Base-by-base conservation (phyloP, 2,888 invertebrate genomes). In the Corbicula japonica region DNA sequence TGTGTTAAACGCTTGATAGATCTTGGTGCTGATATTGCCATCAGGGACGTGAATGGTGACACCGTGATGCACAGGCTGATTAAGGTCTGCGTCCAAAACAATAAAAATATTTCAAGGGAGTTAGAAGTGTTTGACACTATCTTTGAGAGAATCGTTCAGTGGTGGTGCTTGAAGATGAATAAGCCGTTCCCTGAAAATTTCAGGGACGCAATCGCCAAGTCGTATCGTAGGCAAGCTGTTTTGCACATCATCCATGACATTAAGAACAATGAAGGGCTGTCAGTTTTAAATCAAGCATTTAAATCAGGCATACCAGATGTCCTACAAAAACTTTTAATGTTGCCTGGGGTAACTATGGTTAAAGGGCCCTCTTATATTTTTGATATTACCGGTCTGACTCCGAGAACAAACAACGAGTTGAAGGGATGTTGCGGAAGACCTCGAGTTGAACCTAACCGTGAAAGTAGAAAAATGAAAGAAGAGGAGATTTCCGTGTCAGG, bases 21-120 rank as follows among this genome's bases (percentile, higher is more conserved):
- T 12, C 78, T 80, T 23, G 91, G 90, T 34, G 88, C 90, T 8
- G 90, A 91, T 69, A 81, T 91, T 26, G 58, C 86, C 0, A 26
- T 84, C 4, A 78, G 80, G 62, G 87, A 90, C 60, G 41, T 75
- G 3, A 63, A 87, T 1, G 92, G 91, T 1, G 86, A 91, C 77
- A 89, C 91, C 12, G 86, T 88, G 10, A 79, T 92, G 1, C 92
- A 92, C 69, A 71, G 76, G 15, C 70, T 91, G 35, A 85, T 86
- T 8, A 63, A 80, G 32, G 72, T 87, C 23, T 84, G 86, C 0
- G 85, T 84, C 0, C 54, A 69, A 6, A 81, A 88, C 23, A 76
- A 76, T 10, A 63, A 61, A 4, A 81, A 84, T 35, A 74, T 61
- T 21, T 66, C 80, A 5, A 60, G 41, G 8, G 83, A 87, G 65